phyloP scores from a whole-genome alignment of 2,113 vertebrate species.

The Lepus timidus region DNA sequence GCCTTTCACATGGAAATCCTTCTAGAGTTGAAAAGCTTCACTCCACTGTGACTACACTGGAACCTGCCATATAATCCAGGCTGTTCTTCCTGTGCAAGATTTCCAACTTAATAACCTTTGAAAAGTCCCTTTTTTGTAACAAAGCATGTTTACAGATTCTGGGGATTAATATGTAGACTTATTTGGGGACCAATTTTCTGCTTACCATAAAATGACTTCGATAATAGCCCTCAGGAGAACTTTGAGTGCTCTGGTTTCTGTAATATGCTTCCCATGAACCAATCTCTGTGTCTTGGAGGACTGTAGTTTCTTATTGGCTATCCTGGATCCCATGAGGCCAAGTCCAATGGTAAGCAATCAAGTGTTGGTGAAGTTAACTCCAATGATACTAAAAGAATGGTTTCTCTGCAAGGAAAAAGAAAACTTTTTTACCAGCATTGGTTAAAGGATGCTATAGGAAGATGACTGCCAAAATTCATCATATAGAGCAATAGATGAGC shows the following conservation, averaged over 20 bases:
- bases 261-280: neutral
- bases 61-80: neutral
- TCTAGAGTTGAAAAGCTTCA: neutral
- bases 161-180: neutral
- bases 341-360: rapidly evolving
- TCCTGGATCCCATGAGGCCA: neutral
- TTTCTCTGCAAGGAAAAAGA: neutral
- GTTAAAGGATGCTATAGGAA: neutral
- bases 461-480: neutral
- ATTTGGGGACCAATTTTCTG: neutral
- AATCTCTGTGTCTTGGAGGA: neutral
- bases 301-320: neutral
- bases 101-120: neutral
- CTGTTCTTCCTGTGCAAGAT: neutral
- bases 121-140: neutral
- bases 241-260: neutral
- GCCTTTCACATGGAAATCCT: neutral
- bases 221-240: neutral
- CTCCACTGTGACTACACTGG: neutral
- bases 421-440: neutral
- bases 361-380: neutral
- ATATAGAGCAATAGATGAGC: neutral
- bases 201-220: neutral
- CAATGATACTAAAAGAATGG: neutral
- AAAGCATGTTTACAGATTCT: neutral